Evolutionary conservation across 2,797 vertebrate genomes (phyloP).

Genomic region (Sebastes kiyomatsui): DNA sequence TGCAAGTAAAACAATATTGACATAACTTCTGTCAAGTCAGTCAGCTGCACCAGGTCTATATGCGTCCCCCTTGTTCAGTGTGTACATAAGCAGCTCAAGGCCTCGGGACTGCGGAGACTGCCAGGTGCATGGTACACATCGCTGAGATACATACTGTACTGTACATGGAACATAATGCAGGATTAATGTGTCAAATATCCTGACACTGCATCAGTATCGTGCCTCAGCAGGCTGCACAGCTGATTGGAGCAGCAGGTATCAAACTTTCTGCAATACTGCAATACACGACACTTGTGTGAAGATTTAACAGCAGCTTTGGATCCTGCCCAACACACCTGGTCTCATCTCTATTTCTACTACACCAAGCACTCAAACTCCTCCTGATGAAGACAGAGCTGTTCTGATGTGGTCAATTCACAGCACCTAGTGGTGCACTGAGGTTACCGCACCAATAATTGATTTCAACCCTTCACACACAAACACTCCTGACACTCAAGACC

Average conservation of each 20-base stretch:
- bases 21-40: background rate
- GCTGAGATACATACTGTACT: conserved; percentile 11
- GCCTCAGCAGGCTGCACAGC: conserved; percentile 22
- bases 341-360: conserved; percentile 29
- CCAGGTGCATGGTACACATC: conserved; percentile 42
- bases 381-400: conserved; percentile 18
- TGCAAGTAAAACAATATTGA: background rate
- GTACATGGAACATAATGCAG: conserved; percentile 49
- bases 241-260: conserved; percentile 1
- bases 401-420: conserved; percentile 39
- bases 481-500: background rate
- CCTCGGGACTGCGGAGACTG: conserved; percentile 1
- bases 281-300: conserved; percentile 9
- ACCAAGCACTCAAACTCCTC: conserved; percentile 2
- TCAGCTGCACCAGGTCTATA: conserved; percentile 22
- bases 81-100: conserved; percentile 34
- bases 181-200: conserved; percentile 53
- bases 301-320: conserved; percentile 13
- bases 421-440: conserved; percentile 55
- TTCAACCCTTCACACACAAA: background rate
- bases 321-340: background rate
- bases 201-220: conserved; percentile 13
- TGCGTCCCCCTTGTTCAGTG: conserved; percentile 34
- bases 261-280: conserved; percentile 3
- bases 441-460: conserved; percentile 32